These are phyloP conservation scores for Phrixothrix hirtus DNA, from an alignment of 2,888 invertebrate species.

Conservation along the genomic window DNA sequence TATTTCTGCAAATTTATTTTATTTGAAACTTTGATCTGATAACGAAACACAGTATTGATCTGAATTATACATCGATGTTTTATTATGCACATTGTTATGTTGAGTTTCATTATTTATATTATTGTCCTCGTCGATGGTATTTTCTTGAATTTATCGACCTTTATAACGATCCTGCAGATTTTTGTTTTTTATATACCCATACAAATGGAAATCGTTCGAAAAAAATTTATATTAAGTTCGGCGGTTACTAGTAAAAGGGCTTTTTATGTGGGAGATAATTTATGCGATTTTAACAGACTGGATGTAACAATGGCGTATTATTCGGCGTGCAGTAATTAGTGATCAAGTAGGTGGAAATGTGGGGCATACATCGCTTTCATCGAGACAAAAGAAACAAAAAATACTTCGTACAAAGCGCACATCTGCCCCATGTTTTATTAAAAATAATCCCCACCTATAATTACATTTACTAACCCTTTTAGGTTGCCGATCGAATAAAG, in stretches of 20 bases:
- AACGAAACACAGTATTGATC: constrained; percentile 54
- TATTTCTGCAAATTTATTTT: constrained; percentile 50
- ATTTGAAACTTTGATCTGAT: constrained; percentile 54
- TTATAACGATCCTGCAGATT: constrained; percentile 38
- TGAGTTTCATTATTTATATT: constrained; percentile 51
- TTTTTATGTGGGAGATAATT: constrained; percentile 47
- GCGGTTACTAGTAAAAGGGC: constrained; percentile 19
- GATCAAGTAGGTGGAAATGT: constrained; percentile 58
- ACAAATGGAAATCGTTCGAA: constrained; percentile 9
- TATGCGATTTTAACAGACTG: constrained; percentile 55
- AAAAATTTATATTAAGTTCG: constrained; percentile 20
- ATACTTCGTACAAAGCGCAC: constrained; percentile 46
- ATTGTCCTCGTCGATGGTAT: constrained; percentile 39
- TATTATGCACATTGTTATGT: constrained; percentile 51
- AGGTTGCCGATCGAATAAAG: constrained; percentile 4
- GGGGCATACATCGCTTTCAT: constrained; percentile 51
- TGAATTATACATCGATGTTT: constrained; percentile 53
- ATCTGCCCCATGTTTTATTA: constrained; percentile 48
- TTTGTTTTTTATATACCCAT: no score
- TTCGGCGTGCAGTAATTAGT: constrained; percentile 54
- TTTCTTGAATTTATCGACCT: constrained; percentile 39
- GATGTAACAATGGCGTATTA: constrained; percentile 51
- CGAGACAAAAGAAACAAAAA: constrained; percentile 52
- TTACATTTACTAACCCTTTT: constrained; percentile 33
- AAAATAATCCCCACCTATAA: constrained; percentile 41